A percentile compares a stretch with the other conserved stretches of the same genome.
Evolutionary conservation across 1,140 invertebrate species (phyloP).

Genomic region (Holcopasites calliopsidis): DNA sequence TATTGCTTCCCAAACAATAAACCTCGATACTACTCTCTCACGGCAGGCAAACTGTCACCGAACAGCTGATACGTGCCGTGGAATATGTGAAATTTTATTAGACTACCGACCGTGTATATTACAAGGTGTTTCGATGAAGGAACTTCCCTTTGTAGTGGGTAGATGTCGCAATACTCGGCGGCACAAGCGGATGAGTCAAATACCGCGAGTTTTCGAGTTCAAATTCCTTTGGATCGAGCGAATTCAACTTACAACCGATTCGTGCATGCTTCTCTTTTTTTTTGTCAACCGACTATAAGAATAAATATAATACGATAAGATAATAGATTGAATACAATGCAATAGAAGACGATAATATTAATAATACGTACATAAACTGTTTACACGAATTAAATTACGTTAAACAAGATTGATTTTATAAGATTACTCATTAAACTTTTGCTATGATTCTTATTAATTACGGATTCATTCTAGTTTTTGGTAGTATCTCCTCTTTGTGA

Average conservation of each 20-base stretch:
- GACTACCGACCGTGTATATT: not conserved
- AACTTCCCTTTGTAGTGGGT: not conserved
- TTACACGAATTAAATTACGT: too few species aligned
- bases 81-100: not conserved
- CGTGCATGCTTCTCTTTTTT: not conserved
- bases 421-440: too few species aligned
- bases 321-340: too few species aligned
- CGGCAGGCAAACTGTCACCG: constrained; percentile 75
- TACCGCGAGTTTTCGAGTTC: not conserved
- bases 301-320: not conserved
- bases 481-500: too few species aligned
- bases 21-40: constrained; percentile 59
- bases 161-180: not conserved
- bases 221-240: not conserved
- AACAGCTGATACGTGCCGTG: constrained; percentile 75
- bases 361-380: too few species aligned
- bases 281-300: too few species aligned
- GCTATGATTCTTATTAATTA: too few species aligned
- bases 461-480: too few species aligned
- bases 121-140: not conserved
- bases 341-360: too few species aligned
- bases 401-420: too few species aligned
- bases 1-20: constrained; percentile 74
- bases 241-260: not conserved
- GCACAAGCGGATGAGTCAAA: not conserved